Evolutionary conservation across 2,113 vertebrate species (phyloP).

Genomic region (Plecotus auritus): DNA sequence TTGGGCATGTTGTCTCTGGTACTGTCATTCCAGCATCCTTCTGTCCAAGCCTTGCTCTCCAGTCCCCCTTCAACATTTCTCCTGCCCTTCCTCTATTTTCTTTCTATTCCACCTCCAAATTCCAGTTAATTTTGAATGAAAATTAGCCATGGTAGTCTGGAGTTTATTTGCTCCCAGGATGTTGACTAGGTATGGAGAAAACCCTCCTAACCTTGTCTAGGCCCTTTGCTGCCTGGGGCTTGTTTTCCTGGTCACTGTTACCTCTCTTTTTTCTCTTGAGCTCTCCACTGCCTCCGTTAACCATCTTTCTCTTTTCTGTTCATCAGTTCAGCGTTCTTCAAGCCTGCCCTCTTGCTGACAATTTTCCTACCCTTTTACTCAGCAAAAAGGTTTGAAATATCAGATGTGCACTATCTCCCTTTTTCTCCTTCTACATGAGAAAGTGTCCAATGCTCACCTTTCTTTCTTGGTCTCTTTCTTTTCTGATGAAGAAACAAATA

Average conservation of each 20-base stretch:
- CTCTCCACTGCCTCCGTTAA: not conserved
- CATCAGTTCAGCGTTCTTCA: not conserved
- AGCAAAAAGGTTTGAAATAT: not conserved
- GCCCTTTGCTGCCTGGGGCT: no score
- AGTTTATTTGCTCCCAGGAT: not conserved
- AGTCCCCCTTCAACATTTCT: not conserved
- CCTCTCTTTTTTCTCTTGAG: not conserved
- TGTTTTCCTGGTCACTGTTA: not conserved
- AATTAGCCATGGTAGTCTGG: not conserved
- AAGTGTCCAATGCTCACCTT: not conserved
- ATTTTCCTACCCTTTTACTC: not conserved
- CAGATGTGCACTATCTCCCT: not conserved
- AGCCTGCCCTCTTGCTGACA: not conserved
- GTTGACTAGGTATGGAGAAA: not conserved
- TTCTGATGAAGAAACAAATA: not conserved
- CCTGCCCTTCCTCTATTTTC: not conserved
- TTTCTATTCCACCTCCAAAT: not conserved
- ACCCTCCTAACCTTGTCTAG: not conserved
- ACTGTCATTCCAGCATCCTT: not conserved
- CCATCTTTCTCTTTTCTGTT: not conserved
- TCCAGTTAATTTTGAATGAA: not conserved
- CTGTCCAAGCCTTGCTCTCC: not conserved
- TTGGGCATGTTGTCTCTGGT: not conserved
- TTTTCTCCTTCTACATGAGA: not conserved
- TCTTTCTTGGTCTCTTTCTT: not conserved